Conservation (phyloP, 2,113 vertebrate genomes). For the Cyprinodon tularosa region DNA sequence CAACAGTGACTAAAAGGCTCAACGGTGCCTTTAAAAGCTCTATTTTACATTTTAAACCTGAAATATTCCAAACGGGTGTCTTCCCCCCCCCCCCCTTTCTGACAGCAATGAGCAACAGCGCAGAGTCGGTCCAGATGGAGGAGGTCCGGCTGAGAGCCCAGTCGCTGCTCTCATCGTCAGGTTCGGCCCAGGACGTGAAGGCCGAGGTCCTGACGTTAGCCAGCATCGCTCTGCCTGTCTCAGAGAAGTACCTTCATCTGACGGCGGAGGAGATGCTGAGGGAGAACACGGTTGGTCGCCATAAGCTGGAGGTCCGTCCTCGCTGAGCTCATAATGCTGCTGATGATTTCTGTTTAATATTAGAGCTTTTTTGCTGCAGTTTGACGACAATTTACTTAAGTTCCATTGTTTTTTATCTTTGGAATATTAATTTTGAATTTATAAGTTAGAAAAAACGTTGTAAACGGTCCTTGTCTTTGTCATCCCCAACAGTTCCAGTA, state of each 20-base stretch:
- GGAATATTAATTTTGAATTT: no score
- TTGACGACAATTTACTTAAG: not conserved
- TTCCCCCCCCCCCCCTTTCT: no score
- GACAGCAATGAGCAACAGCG: conserved; percentile 42
- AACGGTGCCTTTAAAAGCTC: no score
- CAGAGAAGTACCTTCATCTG: conserved; percentile 70
- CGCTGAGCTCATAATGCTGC: fast-evolving
- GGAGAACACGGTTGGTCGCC: conserved; percentile 55
- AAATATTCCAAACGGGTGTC: fast-evolving
- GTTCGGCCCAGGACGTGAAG: conserved; percentile 62
- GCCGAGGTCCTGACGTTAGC: conserved; percentile 67
- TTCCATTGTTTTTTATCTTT: not conserved
- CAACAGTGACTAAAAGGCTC: no score
- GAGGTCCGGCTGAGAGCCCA: conserved; percentile 60
- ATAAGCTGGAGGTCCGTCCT: conserved; percentile 53
- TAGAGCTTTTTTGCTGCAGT: not conserved
- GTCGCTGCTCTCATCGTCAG: conserved; percentile 56
- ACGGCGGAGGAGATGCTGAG: conserved; percentile 63
- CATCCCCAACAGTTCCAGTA: not conserved
- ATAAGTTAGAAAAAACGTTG: no score
- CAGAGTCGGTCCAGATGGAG: conserved; percentile 45
- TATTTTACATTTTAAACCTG: no score
- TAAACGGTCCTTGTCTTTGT: no score
- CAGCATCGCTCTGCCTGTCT: conserved; percentile 45
- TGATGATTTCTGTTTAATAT: not conserved